Percentiles rank a stretch among this genome's conserved stretches.
Evolutionary conservation across 2,797 vertebrate genomes (phyloP).

Genomic region (Phataginus tricuspis): DNA sequence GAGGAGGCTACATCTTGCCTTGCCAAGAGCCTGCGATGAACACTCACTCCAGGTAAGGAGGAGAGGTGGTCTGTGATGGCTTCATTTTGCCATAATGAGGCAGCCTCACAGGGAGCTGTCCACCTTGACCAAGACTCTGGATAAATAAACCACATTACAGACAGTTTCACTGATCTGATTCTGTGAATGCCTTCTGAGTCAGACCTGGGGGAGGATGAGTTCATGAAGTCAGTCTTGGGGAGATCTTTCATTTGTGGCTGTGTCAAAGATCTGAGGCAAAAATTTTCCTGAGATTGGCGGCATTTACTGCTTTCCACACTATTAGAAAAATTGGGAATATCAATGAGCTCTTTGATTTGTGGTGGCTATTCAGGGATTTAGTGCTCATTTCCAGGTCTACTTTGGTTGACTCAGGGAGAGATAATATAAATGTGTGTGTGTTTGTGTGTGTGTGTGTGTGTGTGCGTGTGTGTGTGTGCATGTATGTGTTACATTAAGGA

Average conservation of each 20-base stretch:
- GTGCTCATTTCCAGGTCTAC: background rate
- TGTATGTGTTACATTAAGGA: background rate
- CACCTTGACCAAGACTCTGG: background rate
- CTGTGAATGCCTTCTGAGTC: background rate
- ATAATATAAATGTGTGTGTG: background rate
- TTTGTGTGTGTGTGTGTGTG: too few relatives aligned
- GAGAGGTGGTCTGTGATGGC: accelerated
- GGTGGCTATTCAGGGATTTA: background rate
- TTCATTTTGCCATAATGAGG: accelerated
- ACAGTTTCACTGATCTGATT: background rate
- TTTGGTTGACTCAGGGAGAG: background rate
- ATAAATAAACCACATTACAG: background rate
- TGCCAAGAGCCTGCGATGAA: conserved; percentile 91
- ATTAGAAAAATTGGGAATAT: background rate
- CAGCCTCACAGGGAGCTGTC: too few relatives aligned
- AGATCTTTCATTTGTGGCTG: background rate
- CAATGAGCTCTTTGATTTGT: background rate
- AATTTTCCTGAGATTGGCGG: background rate
- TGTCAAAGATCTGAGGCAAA: background rate
- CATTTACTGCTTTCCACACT: background rate
- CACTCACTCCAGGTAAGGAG: conserved; percentile 89
- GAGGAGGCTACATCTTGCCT: conserved; percentile 93
- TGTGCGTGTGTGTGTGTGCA: background rate
- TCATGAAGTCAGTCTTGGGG: background rate
- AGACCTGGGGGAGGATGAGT: background rate